Conservation (phyloP, 2,797 vertebrate species). For the Halcyon badia region DNA sequence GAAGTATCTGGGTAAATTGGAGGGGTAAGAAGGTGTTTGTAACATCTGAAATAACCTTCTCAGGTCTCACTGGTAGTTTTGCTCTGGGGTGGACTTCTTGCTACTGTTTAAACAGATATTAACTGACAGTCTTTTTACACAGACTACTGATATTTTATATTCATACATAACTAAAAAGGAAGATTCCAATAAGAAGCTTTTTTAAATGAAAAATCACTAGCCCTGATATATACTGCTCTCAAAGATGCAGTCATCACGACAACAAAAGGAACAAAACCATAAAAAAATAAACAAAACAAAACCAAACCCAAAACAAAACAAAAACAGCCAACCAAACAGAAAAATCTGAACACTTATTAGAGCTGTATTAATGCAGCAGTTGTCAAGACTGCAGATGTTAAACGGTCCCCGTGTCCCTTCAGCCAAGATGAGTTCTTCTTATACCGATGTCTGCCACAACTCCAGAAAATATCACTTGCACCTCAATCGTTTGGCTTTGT, state of each 20-base stretch:
- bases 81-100: neutral
- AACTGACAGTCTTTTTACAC: neutral
- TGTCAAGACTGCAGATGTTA: neutral
- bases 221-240: neutral
- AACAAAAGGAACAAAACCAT: neutral
- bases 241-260: neutral
- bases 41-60: neutral
- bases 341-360: too few relatives aligned
- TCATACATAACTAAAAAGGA: neutral
- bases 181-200: neutral
- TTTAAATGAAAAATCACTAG: neutral
- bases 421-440: neutral
- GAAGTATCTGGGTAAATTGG: neutral
- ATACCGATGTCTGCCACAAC: neutral
- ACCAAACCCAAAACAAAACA: neutral
- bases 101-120: neutral
- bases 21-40: neutral
- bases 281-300: neutral
- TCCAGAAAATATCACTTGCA: neutral
- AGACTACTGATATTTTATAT: neutral
- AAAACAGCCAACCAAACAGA: neutral
- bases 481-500: rapidly evolving
- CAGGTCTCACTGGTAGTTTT: neutral
- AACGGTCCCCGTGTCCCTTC: neutral
- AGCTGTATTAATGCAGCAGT: neutral